Base-by-base conservation (phyloP, 2,888 invertebrate genomes). In the Tenthredo mesomela region DNA sequence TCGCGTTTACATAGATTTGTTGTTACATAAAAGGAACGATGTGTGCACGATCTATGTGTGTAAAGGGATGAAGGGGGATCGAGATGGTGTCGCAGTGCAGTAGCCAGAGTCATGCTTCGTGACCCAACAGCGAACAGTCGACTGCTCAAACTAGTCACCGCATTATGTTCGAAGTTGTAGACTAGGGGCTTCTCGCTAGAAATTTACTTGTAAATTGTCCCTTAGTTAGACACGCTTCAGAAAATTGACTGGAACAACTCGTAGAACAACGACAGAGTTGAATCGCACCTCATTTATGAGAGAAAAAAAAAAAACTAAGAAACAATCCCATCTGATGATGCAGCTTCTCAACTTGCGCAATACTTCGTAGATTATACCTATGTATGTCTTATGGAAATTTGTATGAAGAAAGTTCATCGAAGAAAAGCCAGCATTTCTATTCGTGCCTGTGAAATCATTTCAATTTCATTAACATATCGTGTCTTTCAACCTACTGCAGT, bases 121-220 rank as follows among this genome's bases (percentile, higher is more conserved):
- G 87, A 86, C 85, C 75, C 77, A 87, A 67, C 88, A 89, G 87
- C 77, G 71, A 87, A 65, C 87, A 89, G 87, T 88, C 88, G 87
- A 85, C 82, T 85, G 86, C 87, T 85, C 75, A 87, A 89, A 89
- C 89, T 89, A 88, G 88, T 88, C 87, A 86, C 87, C 88, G 87
- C 88, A 86, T 89, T 87, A 88, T 87, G 87, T 84, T 80, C 61
- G 15, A 54, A 85, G 75, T 85, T 83, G 50, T 78, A 78, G 65
- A 54, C 71, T 78, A 82, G 85, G 80, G 77, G 70, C 82, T 43
- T 85, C 82, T 82, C 86, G 84, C 86, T 83, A 75, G 82, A 87
- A 87, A 87, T 86, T 85, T 70, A 40, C 84, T 83, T 82, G 71
- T 82, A 75, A 84, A 86, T 87, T 80, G n/a, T 40, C 47, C 25